These are phyloP conservation scores for Acrocephalus kingi DNA, from an alignment of 2,113 vertebrate genomes.

Conservation along the genomic window DNA sequence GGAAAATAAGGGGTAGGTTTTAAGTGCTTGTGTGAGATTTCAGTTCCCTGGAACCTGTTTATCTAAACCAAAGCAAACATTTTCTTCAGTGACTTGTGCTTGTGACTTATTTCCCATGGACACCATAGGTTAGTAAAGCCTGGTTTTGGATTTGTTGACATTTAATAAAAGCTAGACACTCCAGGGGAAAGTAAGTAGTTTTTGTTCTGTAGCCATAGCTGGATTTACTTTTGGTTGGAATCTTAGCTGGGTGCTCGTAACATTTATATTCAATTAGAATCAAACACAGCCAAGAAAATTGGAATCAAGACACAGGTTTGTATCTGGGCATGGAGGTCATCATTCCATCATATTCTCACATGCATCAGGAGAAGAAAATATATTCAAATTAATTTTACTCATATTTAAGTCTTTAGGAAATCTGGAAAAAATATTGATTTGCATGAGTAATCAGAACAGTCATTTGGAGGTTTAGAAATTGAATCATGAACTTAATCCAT, in stretches of 20 bases:
- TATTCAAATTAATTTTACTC: constrained; percentile 10
- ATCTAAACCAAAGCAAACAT: constrained; percentile 62
- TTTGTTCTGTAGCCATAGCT: constrained; percentile 15
- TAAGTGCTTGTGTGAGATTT: constrained; percentile 53
- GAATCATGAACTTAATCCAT: constrained; percentile 43
- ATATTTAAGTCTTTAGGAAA: constrained; percentile 6
- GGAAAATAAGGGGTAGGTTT: constrained; percentile 43
- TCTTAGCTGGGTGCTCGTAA: constrained; percentile 32
- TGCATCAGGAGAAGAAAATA: constrained; percentile 33
- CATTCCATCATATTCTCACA: neutral
- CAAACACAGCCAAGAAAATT: constrained; percentile 21
- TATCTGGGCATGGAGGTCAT: neutral
- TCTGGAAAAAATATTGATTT: constrained; percentile 54
- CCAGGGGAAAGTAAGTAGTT: constrained; percentile 47
- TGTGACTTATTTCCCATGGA: constrained; percentile 52
- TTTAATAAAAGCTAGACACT: constrained; percentile 66
- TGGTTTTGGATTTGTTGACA: constrained; percentile 58
- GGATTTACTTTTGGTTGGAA: constrained; percentile 46
- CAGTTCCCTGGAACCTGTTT: constrained; percentile 50
- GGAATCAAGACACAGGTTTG: constrained; percentile 49
- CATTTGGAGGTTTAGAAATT: constrained; percentile 52
- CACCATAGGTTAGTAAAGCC: constrained; percentile 35
- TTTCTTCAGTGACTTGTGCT: constrained; percentile 51
- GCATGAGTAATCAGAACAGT: constrained; percentile 44
- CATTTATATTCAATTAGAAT: constrained; percentile 18